A percentile compares a stretch with the other conserved stretches of the same genome.
phyloP scores from a whole-genome alignment of 2,113 vertebrate genomes.

The Macrotus californicus region DNA sequence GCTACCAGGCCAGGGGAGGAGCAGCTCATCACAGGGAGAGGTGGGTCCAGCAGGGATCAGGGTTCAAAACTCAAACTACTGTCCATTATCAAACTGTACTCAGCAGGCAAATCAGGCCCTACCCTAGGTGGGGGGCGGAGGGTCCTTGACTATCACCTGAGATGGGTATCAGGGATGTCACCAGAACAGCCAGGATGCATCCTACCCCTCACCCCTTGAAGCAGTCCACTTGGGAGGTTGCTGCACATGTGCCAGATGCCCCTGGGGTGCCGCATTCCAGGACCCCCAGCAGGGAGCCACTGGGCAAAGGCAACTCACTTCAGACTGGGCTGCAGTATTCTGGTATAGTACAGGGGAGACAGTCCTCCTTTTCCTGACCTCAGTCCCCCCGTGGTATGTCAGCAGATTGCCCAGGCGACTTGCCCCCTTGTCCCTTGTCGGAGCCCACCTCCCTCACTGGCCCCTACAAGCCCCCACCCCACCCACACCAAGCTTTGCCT shows the following conservation, averaged over 20 bases:
- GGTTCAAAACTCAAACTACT: background rate
- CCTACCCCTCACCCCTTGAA: background rate
- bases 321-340: background rate
- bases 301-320: background rate
- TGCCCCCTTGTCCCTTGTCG: accelerated
- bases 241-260: accelerated
- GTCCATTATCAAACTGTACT: background rate
- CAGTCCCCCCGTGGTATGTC: background rate
- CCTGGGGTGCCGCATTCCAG: background rate
- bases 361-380: background rate
- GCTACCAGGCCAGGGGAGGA: background rate
- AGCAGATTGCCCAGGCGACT: background rate
- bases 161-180: background rate
- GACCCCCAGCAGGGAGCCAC: background rate
- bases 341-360: background rate
- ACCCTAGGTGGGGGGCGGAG: background rate
- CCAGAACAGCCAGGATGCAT: background rate
- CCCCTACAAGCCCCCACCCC: background rate
- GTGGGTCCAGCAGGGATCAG: background rate
- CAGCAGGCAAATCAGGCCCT: background rate
- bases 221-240: background rate
- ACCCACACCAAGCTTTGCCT: background rate
- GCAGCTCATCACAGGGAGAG: background rate
- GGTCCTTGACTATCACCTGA: background rate
- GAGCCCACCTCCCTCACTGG: background rate